These are phyloP conservation scores for Cydia amplana DNA, from an alignment of 1,140 invertebrate genomes.

Conservation along the genomic window DNA sequence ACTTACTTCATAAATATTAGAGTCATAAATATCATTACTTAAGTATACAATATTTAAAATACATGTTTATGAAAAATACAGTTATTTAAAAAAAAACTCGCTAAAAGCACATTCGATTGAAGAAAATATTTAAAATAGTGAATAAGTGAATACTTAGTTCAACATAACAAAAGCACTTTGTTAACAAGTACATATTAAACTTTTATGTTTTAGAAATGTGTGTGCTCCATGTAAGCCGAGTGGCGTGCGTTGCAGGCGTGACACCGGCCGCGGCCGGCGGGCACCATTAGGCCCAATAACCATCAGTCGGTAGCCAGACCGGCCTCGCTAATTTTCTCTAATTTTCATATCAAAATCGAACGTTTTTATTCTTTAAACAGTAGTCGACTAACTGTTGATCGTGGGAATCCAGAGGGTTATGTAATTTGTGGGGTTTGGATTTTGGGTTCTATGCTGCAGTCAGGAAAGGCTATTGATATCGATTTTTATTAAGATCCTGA, in stretches of 20 bases:
- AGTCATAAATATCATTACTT: too few relatives aligned
- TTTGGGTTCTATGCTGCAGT: not conserved
- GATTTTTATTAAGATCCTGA: not conserved
- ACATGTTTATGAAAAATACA: too few relatives aligned
- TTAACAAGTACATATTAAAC: too few relatives aligned
- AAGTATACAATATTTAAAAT: too few relatives aligned
- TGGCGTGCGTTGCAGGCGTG: constrained; percentile 66
- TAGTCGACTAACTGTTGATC: constrained; percentile 63
- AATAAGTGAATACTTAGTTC: too few relatives aligned
- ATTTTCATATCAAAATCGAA: constrained; percentile 76
- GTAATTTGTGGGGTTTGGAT: constrained; percentile 53
- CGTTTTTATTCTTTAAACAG: constrained; percentile 60
- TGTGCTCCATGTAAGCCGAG: constrained; percentile 55
- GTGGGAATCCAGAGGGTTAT: constrained; percentile 63
- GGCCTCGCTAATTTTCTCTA: constrained; percentile 73
- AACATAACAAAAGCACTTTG: too few relatives aligned
- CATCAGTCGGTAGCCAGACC: constrained; percentile 67
- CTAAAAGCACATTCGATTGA: too few relatives aligned
- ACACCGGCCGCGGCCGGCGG: constrained; percentile 62
- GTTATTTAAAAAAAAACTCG: too few relatives aligned
- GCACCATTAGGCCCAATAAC: constrained; percentile 75
- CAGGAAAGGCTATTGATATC: not conserved
- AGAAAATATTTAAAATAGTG: too few relatives aligned
- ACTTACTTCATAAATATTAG: too few relatives aligned
- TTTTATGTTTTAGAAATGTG: too few relatives aligned